Evolutionary conservation across 2,888 invertebrate genomes (phyloP).

Genomic region (Cantharis rufa): DNA sequence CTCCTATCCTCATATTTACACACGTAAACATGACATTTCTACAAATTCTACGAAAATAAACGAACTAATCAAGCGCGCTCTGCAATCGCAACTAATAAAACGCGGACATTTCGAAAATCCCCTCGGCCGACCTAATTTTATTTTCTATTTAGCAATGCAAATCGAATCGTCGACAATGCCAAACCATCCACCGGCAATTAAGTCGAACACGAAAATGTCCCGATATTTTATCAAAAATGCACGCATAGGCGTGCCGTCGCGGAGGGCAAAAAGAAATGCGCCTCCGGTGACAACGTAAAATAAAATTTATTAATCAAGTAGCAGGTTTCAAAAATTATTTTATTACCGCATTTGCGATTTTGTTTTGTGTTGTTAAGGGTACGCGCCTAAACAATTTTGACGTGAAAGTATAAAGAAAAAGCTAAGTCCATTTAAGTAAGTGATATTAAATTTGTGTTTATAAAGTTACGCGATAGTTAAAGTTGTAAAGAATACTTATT

Average conservation of each 20-base stretch:
- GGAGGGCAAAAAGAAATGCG: background rate
- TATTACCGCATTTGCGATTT: background rate
- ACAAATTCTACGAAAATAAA: background rate
- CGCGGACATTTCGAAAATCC: background rate
- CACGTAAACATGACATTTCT: background rate
- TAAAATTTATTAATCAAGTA: background rate
- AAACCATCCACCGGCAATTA: background rate
- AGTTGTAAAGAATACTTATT: slow-evolving; percentile 8
- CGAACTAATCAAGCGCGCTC: background rate
- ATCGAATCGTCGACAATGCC: background rate
- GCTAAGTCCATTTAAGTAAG: background rate
- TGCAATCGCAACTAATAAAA: background rate
- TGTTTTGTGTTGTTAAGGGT: background rate
- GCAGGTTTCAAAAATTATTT: background rate
- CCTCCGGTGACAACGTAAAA: background rate
- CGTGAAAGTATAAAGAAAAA: background rate
- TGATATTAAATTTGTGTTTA: background rate
- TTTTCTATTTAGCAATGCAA: background rate
- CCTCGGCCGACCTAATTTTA: background rate
- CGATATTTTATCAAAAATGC: background rate
- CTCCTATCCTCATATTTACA: background rate
- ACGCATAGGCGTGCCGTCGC: background rate
- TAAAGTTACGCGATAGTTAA: background rate
- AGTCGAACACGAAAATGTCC: background rate
- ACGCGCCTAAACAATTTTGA: background rate